phyloP scores from a whole-genome alignment of 2,113 vertebrate species.

The Paratilapia polleni region DNA sequence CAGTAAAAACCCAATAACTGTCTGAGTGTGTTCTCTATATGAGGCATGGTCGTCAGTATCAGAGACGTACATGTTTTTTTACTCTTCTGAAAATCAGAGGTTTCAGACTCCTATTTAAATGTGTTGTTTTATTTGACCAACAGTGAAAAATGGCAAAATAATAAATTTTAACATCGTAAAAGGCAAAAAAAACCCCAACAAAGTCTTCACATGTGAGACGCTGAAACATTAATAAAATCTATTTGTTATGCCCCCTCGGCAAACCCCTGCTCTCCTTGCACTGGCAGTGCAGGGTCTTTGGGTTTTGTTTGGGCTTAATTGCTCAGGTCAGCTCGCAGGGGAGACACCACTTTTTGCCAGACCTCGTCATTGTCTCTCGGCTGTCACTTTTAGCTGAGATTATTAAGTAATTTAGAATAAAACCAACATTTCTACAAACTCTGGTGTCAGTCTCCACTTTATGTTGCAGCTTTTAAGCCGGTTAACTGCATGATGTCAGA shows the following conservation, averaged over 20 bases:
- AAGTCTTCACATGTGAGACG: neutral
- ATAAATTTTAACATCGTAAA: neutral
- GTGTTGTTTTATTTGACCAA: fast-evolving
- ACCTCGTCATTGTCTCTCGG: neutral
- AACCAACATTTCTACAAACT: too few species aligned
- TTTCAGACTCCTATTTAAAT: too few species aligned
- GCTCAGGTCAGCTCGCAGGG: too few species aligned
- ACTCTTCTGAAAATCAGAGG: too few species aligned
- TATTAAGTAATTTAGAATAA: too few species aligned
- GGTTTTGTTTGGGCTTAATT: too few species aligned
- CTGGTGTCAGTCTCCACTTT: too few species aligned
- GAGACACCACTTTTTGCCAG: too few species aligned
- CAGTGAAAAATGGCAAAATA: neutral
- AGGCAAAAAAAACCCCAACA: neutral
- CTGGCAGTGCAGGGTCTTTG: too few species aligned
- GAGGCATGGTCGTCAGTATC: too few species aligned
- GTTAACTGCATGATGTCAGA: neutral
- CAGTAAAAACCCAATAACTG: neutral
- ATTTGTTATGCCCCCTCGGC: neutral
- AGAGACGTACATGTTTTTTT: too few species aligned
- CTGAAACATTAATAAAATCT: neutral
- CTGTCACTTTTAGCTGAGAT: neutral
- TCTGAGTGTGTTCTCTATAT: neutral
- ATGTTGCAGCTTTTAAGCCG: neutral
- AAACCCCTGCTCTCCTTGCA: too few species aligned